A percentile compares a stretch with the other conserved stretches of the same genome.
Evolutionary conservation across 2,797 vertebrate genomes (phyloP).

Genomic region (Danio kyathit): DNA sequence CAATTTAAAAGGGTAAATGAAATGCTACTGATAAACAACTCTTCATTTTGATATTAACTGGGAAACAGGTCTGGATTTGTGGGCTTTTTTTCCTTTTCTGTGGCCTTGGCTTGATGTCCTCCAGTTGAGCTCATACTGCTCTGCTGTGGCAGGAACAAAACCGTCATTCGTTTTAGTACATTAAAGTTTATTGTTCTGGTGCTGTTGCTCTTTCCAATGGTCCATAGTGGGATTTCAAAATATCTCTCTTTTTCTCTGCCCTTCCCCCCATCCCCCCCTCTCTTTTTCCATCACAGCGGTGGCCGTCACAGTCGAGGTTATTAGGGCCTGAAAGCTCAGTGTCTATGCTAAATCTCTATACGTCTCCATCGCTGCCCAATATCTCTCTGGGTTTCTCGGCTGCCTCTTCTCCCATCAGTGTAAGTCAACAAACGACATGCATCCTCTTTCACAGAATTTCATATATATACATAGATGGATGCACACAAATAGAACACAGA

Average conservation of each 20-base stretch:
- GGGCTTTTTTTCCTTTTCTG: not conserved
- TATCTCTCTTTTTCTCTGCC: constrained; percentile 55
- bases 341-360: constrained; percentile 94
- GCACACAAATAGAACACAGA: no score
- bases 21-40: not conserved
- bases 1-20: no score
- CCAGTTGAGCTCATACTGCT: constrained; percentile 33
- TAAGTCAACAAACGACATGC: constrained; percentile 77
- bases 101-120: constrained; percentile 29
- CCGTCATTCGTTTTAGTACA: constrained; percentile 64
- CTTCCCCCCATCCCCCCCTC: constrained; percentile 45
- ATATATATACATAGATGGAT: no score
- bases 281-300: constrained; percentile 81
- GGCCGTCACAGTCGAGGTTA: constrained; percentile 91
- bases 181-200: constrained; percentile 68
- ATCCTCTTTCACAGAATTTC: no score
- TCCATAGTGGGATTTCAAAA: constrained; percentile 65
- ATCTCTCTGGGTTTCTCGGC: constrained; percentile 94
- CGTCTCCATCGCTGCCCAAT: constrained; percentile 96
- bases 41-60: constrained; percentile 51
- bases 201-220: constrained; percentile 68
- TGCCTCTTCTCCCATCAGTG: constrained; percentile 86
- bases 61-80: constrained; percentile 14
- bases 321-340: constrained; percentile 91
- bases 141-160: constrained; percentile 52